These are phyloP conservation scores for Chouioia cunea DNA, from an alignment of 2,888 invertebrate genomes.

Conservation along the genomic window DNA sequence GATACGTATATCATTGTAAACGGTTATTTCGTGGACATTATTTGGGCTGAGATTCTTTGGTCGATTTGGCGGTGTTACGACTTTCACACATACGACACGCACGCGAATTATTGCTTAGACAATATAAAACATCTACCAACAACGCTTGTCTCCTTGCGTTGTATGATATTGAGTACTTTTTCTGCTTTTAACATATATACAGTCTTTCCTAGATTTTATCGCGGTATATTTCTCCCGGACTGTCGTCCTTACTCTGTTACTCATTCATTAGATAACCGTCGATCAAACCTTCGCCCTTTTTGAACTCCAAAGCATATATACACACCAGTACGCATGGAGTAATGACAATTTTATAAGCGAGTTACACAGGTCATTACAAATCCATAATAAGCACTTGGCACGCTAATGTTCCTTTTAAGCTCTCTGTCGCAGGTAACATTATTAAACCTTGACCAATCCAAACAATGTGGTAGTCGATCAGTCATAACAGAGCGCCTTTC, in stretches of 20 bases:
- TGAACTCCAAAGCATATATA: too few relatives aligned
- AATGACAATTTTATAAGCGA: slow-evolving; percentile 29
- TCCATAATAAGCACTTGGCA: slow-evolving; percentile 4
- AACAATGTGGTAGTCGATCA: not conserved
- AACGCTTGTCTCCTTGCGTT: not conserved
- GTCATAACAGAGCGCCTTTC: not conserved
- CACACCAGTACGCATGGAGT: not conserved
- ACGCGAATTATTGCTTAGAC: slow-evolving; percentile 7
- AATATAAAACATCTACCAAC: not conserved
- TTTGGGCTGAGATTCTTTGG: slow-evolving; percentile 52
- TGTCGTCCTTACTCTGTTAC: slow-evolving; percentile 39
- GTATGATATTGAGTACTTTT: too few relatives aligned
- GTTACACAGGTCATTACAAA: slow-evolving; percentile 15
- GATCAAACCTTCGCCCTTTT: slow-evolving; percentile 7
- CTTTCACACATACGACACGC: slow-evolving; percentile 7
- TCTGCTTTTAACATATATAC: too few relatives aligned
- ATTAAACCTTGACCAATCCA: slow-evolving; percentile 9
- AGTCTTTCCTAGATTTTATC: slow-evolving; percentile 21
- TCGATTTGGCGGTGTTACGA: not conserved
- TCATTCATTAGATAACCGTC: slow-evolving; percentile 30
- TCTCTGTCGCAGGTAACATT: not conserved
- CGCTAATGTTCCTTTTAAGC: not conserved
- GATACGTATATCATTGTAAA: slow-evolving; percentile 68
- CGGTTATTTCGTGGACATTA: slow-evolving; percentile 64
- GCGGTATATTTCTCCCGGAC: slow-evolving; percentile 42